Conservation (phyloP, 2,888 invertebrate genomes). For the Cepaea hortensis region DNA sequence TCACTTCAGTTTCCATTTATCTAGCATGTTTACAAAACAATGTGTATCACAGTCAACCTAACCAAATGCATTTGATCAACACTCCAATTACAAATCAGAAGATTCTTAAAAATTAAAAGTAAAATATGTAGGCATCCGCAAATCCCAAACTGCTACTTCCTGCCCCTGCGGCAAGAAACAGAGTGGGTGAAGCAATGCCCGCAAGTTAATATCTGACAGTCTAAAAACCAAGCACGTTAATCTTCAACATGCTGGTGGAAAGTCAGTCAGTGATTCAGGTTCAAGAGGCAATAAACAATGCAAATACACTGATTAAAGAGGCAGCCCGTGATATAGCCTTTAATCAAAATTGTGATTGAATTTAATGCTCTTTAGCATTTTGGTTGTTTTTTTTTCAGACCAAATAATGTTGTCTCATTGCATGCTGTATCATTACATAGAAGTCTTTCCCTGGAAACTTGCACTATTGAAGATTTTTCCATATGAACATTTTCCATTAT, state of each 20-base stretch:
- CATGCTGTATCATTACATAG: too few species aligned
- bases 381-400: neutral
- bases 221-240: conserved; percentile 18
- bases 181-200: conserved; percentile 44
- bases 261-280: neutral
- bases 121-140: conserved; percentile 35
- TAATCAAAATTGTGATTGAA: neutral
- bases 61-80: too few species aligned
- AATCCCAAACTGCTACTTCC: conserved; percentile 37
- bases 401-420: too few species aligned
- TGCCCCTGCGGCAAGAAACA: conserved; percentile 31
- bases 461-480: too few species aligned
- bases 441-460: too few species aligned
- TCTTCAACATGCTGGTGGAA: conserved; percentile 31
- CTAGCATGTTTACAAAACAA: too few species aligned
- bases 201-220: conserved; percentile 25
- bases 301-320: neutral
- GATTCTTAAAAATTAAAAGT: too few species aligned
- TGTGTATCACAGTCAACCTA: too few species aligned
- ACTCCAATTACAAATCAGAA: too few species aligned
- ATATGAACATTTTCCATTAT: too few species aligned
- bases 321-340: neutral
- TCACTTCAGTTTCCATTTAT: too few species aligned
- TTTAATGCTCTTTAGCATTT: neutral
- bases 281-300: neutral